Evolutionary conservation across 2,113 vertebrate genomes (phyloP), one percentile per base, ranked within the genome.

Genomic region (Halichoeres trimaculatus): DNA sequence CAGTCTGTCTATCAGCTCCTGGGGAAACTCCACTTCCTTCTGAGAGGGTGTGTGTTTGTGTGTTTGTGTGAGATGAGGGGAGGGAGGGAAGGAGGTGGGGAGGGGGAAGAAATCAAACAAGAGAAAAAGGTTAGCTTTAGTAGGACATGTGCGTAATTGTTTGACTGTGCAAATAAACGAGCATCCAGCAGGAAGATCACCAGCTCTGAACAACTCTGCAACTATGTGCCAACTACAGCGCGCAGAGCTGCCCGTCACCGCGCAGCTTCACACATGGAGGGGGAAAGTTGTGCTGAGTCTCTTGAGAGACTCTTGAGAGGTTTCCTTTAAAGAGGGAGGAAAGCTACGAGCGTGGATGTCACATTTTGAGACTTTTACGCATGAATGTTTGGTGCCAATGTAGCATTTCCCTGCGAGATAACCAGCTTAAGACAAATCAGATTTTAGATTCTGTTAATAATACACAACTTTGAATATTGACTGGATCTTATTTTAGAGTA

Each of bases 1-100:
- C 94, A 98, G 93, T 69, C 95, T 94, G 92, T 99, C 96, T 69
- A 98, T 96, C 84, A 99, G 93, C 92, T 98, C 97, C 90, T 95
- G 96, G 81, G 97, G 97, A 90, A 98, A 96, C 92, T 96, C 94
- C 70, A 95, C 95, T 93, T 98, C 97, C 97, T 98, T 84, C 41
- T 3, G 62, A 47, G 14, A 26, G 41, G 7, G 20, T 30, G 30
- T 30, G 30, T 30, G 30, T 30, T 3, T 30, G 30, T 30, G 38
- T 4, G 17, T 30, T 30, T 30, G 30, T 30, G 30, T 30, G 30
- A 30, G 30, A 30, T 30, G 3, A n/a, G n/a, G n/a, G n/a, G 54
- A 2, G 22, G 20, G 7, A 10, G 19, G 2, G 41, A 14, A 17
- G 23, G 16, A 23, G 43, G 4, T 16, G n/a, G 11, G 45, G 13